Evolutionary conservation across 2,888 invertebrate species (phyloP).

Genomic region (Caenorhabditis panamensis): DNA sequence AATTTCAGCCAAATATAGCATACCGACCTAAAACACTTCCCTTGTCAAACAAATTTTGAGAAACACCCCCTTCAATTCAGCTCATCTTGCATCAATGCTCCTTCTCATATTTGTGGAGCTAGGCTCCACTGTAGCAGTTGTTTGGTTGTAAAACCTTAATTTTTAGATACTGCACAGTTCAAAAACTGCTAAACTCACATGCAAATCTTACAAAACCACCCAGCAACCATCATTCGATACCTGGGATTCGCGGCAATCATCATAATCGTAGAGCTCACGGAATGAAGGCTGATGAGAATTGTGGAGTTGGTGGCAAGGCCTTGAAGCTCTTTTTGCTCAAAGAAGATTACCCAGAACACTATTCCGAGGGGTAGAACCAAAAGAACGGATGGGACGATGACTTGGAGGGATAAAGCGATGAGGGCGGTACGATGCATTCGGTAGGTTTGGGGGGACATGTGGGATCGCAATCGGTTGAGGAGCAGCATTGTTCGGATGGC

Average conservation of each 20-base stretch:
- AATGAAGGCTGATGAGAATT: background rate
- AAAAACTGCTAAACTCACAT: too few relatives aligned
- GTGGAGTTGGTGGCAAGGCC: background rate
- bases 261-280: slow-evolving; percentile 3
- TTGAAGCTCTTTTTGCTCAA: background rate
- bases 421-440: slow-evolving; percentile 30
- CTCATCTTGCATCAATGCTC: too few relatives aligned
- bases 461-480: background rate
- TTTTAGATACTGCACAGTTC: too few relatives aligned
- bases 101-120: too few relatives aligned
- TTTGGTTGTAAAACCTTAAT: too few relatives aligned
- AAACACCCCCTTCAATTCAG: too few relatives aligned
- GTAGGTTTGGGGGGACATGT: slow-evolving; percentile 35
- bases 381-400: slow-evolving; percentile 2
- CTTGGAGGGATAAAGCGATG: slow-evolving; percentile 11
- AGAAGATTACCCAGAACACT: background rate
- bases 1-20: too few relatives aligned
- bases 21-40: too few relatives aligned
- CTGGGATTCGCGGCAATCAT: too few relatives aligned
- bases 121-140: too few relatives aligned
- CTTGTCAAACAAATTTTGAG: too few relatives aligned
- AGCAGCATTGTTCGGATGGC: slow-evolving; percentile 9
- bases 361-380: background rate
- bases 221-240: background rate
- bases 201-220: background rate